Percentiles rank a stretch among this genome's conserved stretches.
phyloP scores from a whole-genome alignment of 1,140 invertebrate genomes.

The Conopomorpha cramerella region DNA sequence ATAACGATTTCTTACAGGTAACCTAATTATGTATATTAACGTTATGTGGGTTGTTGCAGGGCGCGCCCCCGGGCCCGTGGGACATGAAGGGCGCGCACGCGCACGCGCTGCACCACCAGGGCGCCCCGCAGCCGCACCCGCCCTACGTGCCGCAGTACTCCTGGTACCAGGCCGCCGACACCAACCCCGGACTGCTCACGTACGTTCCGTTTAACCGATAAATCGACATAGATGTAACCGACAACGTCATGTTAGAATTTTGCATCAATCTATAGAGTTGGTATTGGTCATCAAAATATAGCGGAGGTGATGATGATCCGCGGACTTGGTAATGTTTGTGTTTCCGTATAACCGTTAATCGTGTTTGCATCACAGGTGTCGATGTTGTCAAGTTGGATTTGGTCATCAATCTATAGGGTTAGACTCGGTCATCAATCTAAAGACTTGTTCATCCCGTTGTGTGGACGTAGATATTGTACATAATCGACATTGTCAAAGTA shows the following conservation, averaged over 20 bases:
- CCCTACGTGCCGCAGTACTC: conserved; percentile 76
- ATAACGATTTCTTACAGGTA: too few species aligned
- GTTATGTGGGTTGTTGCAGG: too few species aligned
- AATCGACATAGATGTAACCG: background rate
- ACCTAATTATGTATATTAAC: too few species aligned
- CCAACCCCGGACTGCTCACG: conserved; percentile 74
- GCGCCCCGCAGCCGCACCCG: conserved; percentile 65
- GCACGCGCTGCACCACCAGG: conserved; percentile 64
- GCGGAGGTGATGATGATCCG: background rate
- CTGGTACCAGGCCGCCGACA: conserved; percentile 72
- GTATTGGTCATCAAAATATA: background rate
- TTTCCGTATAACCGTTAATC: background rate
- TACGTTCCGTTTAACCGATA: conserved; percentile 46
- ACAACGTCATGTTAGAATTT: background rate
- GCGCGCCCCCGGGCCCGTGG: conserved; percentile 67
- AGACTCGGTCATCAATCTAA: too few species aligned
- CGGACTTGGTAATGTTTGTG: background rate
- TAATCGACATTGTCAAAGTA: too few species aligned
- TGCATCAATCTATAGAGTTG: background rate
- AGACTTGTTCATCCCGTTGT: too few species aligned
- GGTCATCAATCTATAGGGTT: too few species aligned
- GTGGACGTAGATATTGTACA: too few species aligned
- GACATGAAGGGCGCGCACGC: conserved; percentile 74
- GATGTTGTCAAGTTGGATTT: too few species aligned
- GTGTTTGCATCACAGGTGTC: too few species aligned